These are phyloP conservation scores for Anoplopoma fimbria DNA, from an alignment of 2,113 vertebrate genomes.

Conservation along the genomic window DNA sequence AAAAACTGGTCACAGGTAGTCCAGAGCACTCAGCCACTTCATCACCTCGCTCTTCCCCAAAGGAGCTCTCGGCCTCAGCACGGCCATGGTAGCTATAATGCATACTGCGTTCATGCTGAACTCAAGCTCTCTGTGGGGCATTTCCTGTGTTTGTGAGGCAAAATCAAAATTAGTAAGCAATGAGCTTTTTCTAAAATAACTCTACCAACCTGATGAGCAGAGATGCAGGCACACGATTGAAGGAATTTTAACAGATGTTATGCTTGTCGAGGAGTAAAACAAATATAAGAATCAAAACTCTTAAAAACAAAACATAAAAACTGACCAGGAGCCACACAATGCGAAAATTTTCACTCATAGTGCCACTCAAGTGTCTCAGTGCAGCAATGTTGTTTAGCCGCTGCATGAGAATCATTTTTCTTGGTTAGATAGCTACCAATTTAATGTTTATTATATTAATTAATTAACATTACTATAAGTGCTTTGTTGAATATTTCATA, in stretches of 20 bases:
- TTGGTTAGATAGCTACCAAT: neutral
- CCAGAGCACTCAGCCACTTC: slow-evolving; percentile 27
- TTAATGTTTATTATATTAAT: neutral
- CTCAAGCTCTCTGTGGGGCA: neutral
- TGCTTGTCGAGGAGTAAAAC: neutral
- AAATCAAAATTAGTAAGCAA: slow-evolving; percentile 20
- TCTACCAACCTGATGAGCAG: slow-evolving; percentile 3
- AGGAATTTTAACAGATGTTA: neutral
- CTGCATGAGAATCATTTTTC: neutral
- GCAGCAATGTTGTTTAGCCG: neutral
- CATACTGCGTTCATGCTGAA: neutral
- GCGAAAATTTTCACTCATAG: neutral
- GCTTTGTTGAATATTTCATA: neutral
- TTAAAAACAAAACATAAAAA: neutral
- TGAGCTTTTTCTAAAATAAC: slow-evolving; percentile 7
- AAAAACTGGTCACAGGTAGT: slow-evolving; percentile 28
- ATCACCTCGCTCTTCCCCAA: slow-evolving; percentile 26
- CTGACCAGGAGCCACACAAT: neutral
- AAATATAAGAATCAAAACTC: neutral
- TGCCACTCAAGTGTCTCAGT: neutral
- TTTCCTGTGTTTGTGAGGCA: neutral
- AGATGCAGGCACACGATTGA: neutral
- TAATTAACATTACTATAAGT: neutral
- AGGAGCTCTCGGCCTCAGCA: slow-evolving; percentile 16
- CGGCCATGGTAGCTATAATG: neutral